phyloP scores from a whole-genome alignment of 92 coral and sea anemone species.

The Phenganax marumi region DNA sequence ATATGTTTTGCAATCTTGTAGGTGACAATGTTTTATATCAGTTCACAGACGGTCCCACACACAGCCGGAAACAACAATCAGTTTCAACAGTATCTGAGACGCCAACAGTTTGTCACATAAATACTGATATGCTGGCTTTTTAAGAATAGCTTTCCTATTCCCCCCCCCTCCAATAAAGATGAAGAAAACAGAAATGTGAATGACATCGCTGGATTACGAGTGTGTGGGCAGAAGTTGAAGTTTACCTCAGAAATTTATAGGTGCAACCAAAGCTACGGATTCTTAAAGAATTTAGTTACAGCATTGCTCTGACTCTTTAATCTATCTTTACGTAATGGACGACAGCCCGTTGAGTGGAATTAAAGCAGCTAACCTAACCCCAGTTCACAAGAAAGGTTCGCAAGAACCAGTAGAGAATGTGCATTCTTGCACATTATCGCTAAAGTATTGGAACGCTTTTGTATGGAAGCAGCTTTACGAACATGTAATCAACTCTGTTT shows the following conservation, averaged over 20 bases:
- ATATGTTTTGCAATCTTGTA: too few species aligned
- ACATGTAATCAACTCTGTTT: not conserved
- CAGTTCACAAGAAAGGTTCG: slow-evolving; percentile 31
- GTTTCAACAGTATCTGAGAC: too few species aligned
- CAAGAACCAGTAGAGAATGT: slow-evolving; percentile 42
- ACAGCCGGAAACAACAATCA: too few species aligned
- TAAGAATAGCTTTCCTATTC: too few species aligned
- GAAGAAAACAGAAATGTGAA: not conserved
- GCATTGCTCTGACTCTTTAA: slow-evolving; percentile 44
- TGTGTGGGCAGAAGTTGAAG: slow-evolving; percentile 1
- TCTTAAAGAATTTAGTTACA: not conserved
- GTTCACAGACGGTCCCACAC: too few species aligned
- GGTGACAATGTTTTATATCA: too few species aligned
- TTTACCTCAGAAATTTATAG: slow-evolving; percentile 31
- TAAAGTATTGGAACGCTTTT: slow-evolving; percentile 34
- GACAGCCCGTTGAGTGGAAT: slow-evolving; percentile 44
- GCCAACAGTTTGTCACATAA: too few species aligned
- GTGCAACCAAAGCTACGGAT: slow-evolving; percentile 49
- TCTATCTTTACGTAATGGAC: slow-evolving; percentile 15
- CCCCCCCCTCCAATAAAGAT: too few species aligned
- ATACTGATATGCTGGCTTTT: too few species aligned
- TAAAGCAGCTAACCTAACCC: slow-evolving; percentile 31
- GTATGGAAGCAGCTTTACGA: slow-evolving; percentile 27
- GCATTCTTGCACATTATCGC: slow-evolving; percentile 26
- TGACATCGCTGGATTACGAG: not conserved